Evolutionary conservation across 2,113 vertebrate genomes (phyloP).

Genomic region (Macaca nemestrina): DNA sequence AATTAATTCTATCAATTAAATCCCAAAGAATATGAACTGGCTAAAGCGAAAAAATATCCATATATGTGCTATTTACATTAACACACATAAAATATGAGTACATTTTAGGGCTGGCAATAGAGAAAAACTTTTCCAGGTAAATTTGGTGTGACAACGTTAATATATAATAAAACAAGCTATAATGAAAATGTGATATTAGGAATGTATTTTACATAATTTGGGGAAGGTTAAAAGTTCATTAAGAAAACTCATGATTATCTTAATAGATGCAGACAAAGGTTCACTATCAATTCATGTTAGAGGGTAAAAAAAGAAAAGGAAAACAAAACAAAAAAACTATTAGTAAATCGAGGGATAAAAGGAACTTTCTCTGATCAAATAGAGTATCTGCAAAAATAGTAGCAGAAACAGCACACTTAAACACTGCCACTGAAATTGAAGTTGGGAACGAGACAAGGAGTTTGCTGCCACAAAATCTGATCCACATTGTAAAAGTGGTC

Average conservation of each 20-base stretch:
- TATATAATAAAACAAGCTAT: neutral
- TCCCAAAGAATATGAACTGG: neutral
- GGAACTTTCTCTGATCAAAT: neutral
- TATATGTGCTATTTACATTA: neutral
- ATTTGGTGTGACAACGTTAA: neutral
- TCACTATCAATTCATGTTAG: neutral
- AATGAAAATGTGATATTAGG: neutral
- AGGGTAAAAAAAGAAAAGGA: neutral
- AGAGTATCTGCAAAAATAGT: neutral
- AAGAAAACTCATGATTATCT: neutral
- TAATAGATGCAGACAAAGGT: neutral
- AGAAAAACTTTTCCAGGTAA: no score
- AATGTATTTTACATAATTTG: neutral
- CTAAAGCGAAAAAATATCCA: neutral
- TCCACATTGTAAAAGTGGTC: accelerated
- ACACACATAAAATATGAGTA: neutral
- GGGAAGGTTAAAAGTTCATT: neutral
- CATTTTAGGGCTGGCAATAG: neutral
- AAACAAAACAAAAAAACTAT: neutral
- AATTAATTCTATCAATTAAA: neutral
- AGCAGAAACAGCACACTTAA: accelerated
- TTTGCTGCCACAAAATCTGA: accelerated
- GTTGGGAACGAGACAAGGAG: accelerated
- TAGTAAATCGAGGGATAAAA: neutral
- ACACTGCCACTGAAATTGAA: neutral